Conservation (phyloP, 1,140 invertebrate genomes). For the Watersipora subatra region DNA sequence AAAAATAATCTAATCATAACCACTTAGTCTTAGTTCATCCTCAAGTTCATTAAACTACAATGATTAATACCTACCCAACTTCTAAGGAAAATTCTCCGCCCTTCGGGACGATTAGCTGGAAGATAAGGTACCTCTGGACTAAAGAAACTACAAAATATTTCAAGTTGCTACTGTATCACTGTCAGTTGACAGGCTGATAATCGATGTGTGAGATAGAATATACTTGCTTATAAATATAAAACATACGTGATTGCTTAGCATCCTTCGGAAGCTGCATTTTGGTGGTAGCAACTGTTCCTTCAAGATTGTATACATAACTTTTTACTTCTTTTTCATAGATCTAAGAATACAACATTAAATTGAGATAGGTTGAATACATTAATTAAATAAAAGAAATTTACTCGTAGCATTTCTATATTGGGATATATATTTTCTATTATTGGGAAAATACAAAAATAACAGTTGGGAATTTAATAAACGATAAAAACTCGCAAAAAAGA, state of each 20-base stretch:
- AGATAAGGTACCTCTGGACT: constrained; percentile 24
- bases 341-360: constrained; percentile 13
- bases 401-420: neutral
- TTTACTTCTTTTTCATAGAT: constrained; percentile 36
- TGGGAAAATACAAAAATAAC: neutral
- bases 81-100: constrained; percentile 29
- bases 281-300: constrained; percentile 26
- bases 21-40: no score
- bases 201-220: no score
- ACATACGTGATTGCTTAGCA: constrained; percentile 12
- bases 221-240: no score
- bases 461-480: neutral
- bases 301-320: constrained; percentile 27
- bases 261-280: constrained; percentile 32
- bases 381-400: constrained; percentile 5
- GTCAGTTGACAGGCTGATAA: no score
- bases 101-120: constrained; percentile 25
- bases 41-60: no score
- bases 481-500: no score
- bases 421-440: neutral
- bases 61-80: constrained; percentile 28
- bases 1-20: no score
- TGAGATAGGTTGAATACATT: neutral
- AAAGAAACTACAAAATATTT: constrained; percentile 22
- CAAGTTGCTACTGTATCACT: no score